Conservation (phyloP, 2,113 vertebrate species). For the Macquaria australasica region DNA sequence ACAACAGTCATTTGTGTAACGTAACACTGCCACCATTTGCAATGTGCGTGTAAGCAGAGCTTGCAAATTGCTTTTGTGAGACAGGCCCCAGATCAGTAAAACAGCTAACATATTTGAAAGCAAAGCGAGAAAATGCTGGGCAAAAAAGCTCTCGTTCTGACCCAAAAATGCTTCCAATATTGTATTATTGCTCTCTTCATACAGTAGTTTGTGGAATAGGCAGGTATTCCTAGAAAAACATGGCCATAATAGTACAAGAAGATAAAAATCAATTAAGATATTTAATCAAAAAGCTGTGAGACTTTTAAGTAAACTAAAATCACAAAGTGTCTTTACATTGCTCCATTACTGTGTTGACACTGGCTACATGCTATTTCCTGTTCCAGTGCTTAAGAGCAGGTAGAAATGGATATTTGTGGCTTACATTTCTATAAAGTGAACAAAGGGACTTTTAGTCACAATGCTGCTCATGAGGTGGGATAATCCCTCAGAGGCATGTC, state of each 20-base stretch:
- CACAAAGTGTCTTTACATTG: not conserved
- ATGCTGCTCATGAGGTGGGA: conserved; percentile 50
- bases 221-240: not conserved
- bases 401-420: conserved; percentile 11
- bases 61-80: not conserved
- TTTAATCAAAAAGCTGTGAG: not conserved
- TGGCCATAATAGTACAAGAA: not conserved
- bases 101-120: not conserved
- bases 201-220: not conserved
- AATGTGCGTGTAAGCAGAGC: too few relatives aligned
- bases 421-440: conserved; percentile 35
- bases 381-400: not conserved
- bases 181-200: not conserved
- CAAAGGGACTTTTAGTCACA: conserved; percentile 47
- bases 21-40: not conserved
- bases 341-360: not conserved
- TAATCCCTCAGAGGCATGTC: conserved; percentile 57
- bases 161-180: not conserved
- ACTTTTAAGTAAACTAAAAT: not conserved
- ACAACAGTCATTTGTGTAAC: conserved; percentile 1
- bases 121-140: not conserved
- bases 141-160: not conserved
- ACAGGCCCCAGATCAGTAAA: not conserved
- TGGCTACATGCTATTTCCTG: not conserved
- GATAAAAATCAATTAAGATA: not conserved